Conservation (phyloP, 2,888 invertebrate species). For the Caenorhabditis sinica region DNA sequence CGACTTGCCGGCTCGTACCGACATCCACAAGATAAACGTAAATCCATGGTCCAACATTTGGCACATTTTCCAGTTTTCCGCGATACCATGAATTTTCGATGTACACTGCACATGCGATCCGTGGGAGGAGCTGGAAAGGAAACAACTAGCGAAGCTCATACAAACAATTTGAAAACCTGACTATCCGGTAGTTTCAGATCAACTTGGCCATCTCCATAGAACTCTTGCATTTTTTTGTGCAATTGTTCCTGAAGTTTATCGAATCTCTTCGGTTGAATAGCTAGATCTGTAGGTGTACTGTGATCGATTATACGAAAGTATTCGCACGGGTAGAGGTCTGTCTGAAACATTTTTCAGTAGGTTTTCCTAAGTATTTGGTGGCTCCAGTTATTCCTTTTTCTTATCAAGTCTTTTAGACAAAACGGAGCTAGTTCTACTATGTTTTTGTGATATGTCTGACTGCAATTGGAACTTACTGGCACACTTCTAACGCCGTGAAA, state of each 20-base stretch:
- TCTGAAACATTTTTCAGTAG: conserved; percentile 31
- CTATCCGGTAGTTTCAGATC: conserved; percentile 4
- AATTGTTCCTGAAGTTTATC: conserved; percentile 24
- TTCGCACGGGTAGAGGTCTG: conserved; percentile 39
- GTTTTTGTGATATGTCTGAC: too few relatives aligned
- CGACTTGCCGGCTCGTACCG: conserved; percentile 24
- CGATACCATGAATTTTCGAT: conserved; percentile 42
- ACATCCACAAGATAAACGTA: conserved; percentile 48
- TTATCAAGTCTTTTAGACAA: too few relatives aligned
- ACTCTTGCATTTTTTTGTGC: conserved; percentile 19
- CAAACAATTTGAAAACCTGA: conserved; percentile 5
- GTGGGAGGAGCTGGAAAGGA: conserved; percentile 31
- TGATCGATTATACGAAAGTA: conserved; percentile 50
- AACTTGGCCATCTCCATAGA: neutral
- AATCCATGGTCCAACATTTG: neutral
- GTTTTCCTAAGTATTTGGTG: too few relatives aligned
- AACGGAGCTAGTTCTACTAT: too few relatives aligned
- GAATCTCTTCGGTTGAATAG: conserved; percentile 48
- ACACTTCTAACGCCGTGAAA: neutral
- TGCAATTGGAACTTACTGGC: conserved; percentile 37
- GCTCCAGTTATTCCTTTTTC: too few relatives aligned
- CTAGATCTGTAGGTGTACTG: conserved; percentile 42
- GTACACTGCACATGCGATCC: conserved; percentile 40
- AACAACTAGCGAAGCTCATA: neutral
- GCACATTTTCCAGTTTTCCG: conserved; percentile 34